phyloP scores from a whole-genome alignment of 1,140 invertebrate genomes.

The Pogonomyrmex barbatus region DNA sequence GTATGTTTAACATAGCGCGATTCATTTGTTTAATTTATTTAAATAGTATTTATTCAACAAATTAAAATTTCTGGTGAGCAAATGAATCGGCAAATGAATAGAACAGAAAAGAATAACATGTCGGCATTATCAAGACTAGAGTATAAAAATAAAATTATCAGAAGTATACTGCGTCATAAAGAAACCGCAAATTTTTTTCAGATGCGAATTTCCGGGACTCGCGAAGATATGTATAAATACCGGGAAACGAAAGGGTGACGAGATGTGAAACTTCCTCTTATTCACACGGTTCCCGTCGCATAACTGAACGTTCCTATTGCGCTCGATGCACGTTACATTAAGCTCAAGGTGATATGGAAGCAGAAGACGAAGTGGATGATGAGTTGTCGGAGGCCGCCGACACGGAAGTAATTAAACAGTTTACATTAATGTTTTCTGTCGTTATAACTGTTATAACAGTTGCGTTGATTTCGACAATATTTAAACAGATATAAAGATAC shows the following conservation, averaged over 20 bases:
- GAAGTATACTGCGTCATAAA: not conserved
- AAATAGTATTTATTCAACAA: not conserved
- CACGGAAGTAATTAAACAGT: conserved; percentile 76
- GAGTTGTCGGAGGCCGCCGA: conserved; percentile 79
- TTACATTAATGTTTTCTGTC: conserved; percentile 43
- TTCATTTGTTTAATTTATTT: conserved; percentile 2
- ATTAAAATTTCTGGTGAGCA: not conserved
- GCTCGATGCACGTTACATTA: conserved; percentile 70
- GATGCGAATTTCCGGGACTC: conserved; percentile 30
- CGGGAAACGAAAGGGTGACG: conserved; percentile 56
- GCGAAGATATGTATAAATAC: not conserved
- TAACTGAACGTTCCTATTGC: conserved; percentile 46
- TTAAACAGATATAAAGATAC: not conserved
- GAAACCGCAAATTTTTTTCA: conserved; percentile 58
- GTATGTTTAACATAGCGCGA: not conserved
- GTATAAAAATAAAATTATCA: not conserved
- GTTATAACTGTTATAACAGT: not conserved
- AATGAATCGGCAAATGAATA: not conserved
- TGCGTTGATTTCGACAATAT: not conserved
- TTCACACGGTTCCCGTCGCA: conserved; percentile 29
- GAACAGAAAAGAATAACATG: not conserved
- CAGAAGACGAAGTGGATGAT: conserved; percentile 83
- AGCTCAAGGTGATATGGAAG: conserved; percentile 83
- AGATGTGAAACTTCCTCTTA: conserved; percentile 59
- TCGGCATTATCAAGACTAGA: not conserved